phyloP scores from a whole-genome alignment of 2,113 vertebrate species.

The Silurus asotus region DNA sequence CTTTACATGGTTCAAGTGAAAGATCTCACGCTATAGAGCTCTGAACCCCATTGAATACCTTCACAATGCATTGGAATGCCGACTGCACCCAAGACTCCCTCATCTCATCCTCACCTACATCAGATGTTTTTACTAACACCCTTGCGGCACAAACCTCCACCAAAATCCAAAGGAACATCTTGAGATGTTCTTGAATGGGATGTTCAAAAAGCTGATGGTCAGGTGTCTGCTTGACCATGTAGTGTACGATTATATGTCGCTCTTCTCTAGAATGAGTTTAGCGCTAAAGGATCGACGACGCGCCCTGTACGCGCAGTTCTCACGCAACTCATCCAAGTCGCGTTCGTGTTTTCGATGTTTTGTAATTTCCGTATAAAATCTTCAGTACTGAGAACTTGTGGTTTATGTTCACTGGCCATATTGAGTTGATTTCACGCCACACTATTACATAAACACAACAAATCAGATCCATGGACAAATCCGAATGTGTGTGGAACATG shows the following conservation, averaged over 20 bases:
- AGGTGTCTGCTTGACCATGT: neutral
- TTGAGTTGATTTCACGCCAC: conserved; percentile 5
- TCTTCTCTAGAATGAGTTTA: neutral
- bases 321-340: neutral
- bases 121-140: neutral
- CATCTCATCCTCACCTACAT: neutral
- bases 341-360: neutral
- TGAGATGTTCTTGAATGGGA: neutral
- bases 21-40: neutral
- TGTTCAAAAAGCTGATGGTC: neutral
- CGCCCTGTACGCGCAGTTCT: neutral
- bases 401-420: neutral
- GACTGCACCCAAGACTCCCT: neutral
- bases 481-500: too few species aligned
- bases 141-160: neutral
- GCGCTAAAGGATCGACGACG: neutral
- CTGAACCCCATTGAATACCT: neutral
- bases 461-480: neutral
- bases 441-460: neutral
- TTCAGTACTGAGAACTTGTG: neutral
- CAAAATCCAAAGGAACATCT: neutral
- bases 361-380: neutral
- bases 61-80: neutral
- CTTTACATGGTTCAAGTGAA: neutral
- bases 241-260: neutral